phyloP scores from a whole-genome alignment of 2,797 vertebrate genomes.

The Macropus fuliginosus region DNA sequence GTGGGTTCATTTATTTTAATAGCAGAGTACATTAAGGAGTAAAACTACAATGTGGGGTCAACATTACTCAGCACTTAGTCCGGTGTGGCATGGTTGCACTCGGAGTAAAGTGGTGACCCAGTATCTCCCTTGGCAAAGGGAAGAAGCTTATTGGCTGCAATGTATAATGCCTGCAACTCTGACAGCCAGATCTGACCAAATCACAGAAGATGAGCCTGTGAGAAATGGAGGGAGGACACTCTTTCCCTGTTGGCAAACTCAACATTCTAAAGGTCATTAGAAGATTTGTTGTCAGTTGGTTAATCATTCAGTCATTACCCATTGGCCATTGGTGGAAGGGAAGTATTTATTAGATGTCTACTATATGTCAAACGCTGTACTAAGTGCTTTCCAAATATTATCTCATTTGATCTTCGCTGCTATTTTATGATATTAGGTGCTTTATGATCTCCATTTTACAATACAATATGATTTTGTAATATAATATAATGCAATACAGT shows the following conservation, averaged over 20 bases:
- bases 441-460: neutral
- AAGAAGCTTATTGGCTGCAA: neutral
- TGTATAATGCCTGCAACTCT: neutral
- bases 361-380: neutral
- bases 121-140: too few species aligned
- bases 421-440: neutral
- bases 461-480: neutral
- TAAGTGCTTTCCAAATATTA: neutral
- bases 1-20: too few species aligned
- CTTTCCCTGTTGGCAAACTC: neutral
- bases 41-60: too few species aligned
- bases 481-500: neutral
- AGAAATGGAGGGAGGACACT: neutral
- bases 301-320: neutral
- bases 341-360: neutral
- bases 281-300: neutral
- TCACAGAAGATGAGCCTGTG: neutral
- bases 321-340: neutral
- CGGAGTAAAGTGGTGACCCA: too few species aligned
- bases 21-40: too few species aligned
- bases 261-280: neutral
- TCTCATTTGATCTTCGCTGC: neutral
- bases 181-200: neutral
- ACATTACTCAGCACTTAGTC: too few species aligned
- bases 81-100: too few species aligned